Base-by-base conservation (phyloP, 2,888 invertebrate genomes). In the Diadegma fenestrale region DNA sequence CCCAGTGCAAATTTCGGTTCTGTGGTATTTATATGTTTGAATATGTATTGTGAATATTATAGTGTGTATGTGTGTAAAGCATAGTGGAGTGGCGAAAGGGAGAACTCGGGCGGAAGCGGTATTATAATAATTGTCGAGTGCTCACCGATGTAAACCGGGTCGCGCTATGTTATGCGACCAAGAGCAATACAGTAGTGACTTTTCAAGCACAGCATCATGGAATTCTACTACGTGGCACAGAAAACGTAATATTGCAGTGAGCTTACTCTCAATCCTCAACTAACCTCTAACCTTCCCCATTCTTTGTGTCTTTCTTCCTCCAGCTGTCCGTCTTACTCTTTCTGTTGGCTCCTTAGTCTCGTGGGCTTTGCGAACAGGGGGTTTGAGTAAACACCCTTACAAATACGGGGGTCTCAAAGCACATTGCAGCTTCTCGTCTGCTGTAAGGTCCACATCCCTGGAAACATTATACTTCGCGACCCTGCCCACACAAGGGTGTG, bases 121-220 rank as follows among this genome's bases (percentile, higher is more conserved):
- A 86, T 88, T 86, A 87, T 86, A 88, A 86, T 88, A 87, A 88
- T 88, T 88, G 88, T 88, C 83, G 85, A 86, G 86, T 85, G 85
- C 84, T 83, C 87, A 87, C 81, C 82, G 85, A 85, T 86, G 88
- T 87, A 87, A 87, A 86, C 84, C 81, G 84, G 86, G 81, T 86
- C 78, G 85, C 69, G 63, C 82, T 73, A 66, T 63, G 54, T 83
- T 77, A 66, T 73, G 80, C 72, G 61, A 75, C 76, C 51, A 54
- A 45, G 73, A 61, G 80, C 73, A 73, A 73, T 77, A 77, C 72
- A 63, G 86, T 54, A 72, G 54, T 66, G 68, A 71, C 69, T 75
- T 66, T 72, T 26, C 37, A 33, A 61, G 43, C 22, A 63, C 71
- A 71, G 75, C 58, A 80, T 68, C 80, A 64, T 33, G n/a, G 45